These are phyloP conservation scores for Anneissia japonica DNA, from an alignment of 35 echinoderm and acorn worm species.

Conservation along the genomic window DNA sequence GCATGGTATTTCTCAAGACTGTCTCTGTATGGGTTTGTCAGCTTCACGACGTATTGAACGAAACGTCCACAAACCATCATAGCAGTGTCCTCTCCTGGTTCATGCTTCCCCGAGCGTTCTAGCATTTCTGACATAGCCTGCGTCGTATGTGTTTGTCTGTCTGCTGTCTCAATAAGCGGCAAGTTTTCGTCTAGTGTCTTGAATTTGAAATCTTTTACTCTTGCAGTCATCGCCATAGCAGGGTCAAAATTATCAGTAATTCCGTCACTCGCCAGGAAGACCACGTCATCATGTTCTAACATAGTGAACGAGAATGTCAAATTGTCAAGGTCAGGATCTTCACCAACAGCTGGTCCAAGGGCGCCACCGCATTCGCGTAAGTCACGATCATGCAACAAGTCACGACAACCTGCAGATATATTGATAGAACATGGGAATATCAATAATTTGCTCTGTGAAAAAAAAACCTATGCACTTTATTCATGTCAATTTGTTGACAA, in stretches of 20 bases:
- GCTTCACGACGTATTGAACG: slow-evolving; percentile 19
- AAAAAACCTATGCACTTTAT: too few species aligned
- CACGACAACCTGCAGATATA: slow-evolving; percentile 18
- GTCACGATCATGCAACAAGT: slow-evolving; percentile 23
- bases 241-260: slow-evolving; percentile 57
- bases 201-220: slow-evolving; percentile 2
- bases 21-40: slow-evolving; percentile 11
- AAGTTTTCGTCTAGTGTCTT: neutral
- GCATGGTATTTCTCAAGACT: neutral
- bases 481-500: too few species aligned
- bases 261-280: slow-evolving; percentile 35
- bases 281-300: slow-evolving; percentile 32
- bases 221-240: slow-evolving; percentile 19
- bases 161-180: neutral
- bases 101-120: neutral
- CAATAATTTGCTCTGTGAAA: neutral
- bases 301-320: slow-evolving; percentile 40
- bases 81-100: slow-evolving; percentile 4
- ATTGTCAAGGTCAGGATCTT: slow-evolving; percentile 35
- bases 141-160: slow-evolving; percentile 18
- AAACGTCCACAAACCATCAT: slow-evolving; percentile 10
- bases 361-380: slow-evolving; percentile 44
- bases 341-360: slow-evolving; percentile 31
- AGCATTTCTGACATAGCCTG: neutral
- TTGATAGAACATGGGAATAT: neutral